Conservation (phyloP, 2,888 invertebrate species). For the Oxystoma pomonae region DNA sequence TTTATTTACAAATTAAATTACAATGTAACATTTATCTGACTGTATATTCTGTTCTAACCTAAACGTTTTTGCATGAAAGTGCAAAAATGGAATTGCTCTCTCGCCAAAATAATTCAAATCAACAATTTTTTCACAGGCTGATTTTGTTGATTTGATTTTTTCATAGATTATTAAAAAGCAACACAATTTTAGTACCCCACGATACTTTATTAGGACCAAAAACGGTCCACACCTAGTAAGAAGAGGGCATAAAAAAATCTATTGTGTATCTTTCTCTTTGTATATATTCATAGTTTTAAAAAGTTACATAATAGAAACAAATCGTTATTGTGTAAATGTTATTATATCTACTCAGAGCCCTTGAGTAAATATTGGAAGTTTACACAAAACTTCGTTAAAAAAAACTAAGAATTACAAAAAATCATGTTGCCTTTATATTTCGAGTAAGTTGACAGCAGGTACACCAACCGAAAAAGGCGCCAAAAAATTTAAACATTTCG, state of each 20-base stretch:
- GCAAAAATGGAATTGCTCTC: background rate
- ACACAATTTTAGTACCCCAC: background rate
- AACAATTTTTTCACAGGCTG: background rate
- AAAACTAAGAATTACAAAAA: no score
- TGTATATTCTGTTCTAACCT: background rate
- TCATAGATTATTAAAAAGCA: background rate
- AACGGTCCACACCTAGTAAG: no score
- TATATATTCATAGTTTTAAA: no score
- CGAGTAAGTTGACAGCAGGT: no score
- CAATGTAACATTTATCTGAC: constrained; percentile 20
- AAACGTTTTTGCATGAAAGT: background rate
- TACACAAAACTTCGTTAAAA: background rate
- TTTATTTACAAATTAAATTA: constrained; percentile 27
- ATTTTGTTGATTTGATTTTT: background rate
- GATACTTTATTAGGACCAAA: no score
- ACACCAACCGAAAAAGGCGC: no score
- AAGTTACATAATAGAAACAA: no score
- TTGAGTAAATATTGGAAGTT: background rate
- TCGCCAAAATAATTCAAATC: background rate
- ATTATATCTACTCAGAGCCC: background rate
- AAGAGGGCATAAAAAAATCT: no score
- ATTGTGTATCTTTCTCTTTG: no score
- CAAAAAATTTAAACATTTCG: no score
- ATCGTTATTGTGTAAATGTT: background rate
- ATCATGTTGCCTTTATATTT: no score